A percentile compares a stretch with the other conserved stretches of the same genome.
These are phyloP conservation scores for Caenorhabditis plicata DNA, from an alignment of 2,888 invertebrate species.

Conservation along the genomic window DNA sequence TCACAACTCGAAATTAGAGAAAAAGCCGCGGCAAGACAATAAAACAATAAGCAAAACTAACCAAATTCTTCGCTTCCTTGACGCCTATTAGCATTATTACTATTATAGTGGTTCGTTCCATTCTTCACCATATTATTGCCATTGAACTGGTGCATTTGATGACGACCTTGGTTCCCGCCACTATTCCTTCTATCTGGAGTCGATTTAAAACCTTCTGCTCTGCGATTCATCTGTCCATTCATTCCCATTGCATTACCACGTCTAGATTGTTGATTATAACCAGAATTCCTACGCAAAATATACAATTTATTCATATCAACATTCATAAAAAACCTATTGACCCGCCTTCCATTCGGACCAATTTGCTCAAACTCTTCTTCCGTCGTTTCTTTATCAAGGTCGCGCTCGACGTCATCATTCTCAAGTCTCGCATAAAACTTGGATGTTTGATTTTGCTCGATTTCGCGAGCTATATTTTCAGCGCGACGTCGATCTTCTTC, in stretches of 20 bases:
- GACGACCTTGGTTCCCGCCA: too few relatives aligned
- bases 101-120: too few relatives aligned
- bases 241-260: slow-evolving; percentile 6
- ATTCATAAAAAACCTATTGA: slow-evolving; percentile 4
- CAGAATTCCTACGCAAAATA: neutral
- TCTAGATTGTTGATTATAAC: too few relatives aligned
- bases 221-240: slow-evolving; percentile 22
- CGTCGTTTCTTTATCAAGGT: slow-evolving; percentile 50
- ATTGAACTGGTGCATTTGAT: too few relatives aligned
- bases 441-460: slow-evolving; percentile 82
- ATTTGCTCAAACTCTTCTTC: slow-evolving; percentile 31
- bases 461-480: slow-evolving; percentile 86
- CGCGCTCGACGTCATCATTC: slow-evolving; percentile 73
- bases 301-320: neutral
- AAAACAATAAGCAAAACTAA: too few relatives aligned
- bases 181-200: slow-evolving; percentile 28
- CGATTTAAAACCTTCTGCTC: slow-evolving; percentile 32
- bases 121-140: too few relatives aligned
- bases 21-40: too few relatives aligned
- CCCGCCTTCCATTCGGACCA: slow-evolving; percentile 6
- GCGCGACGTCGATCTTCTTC: slow-evolving; percentile 88
- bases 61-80: too few relatives aligned
- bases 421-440: slow-evolving; percentile 82
- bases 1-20: too few relatives aligned
- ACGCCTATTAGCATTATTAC: too few relatives aligned